Conservation (phyloP, 2,797 vertebrate genomes). For the Mormyrus proboscirostris region DNA sequence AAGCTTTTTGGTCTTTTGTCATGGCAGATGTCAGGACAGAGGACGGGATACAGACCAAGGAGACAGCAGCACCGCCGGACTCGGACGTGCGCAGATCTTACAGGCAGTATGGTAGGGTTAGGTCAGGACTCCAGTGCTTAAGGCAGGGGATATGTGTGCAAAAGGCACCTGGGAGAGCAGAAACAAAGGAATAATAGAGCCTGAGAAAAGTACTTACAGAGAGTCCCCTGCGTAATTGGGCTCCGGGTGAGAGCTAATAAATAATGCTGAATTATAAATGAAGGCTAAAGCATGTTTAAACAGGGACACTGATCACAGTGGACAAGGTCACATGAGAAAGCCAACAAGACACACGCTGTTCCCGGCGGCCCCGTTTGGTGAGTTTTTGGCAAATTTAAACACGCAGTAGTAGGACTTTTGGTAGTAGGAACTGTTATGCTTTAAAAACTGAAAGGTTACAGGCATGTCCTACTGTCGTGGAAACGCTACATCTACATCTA, state of each 20-base stretch:
- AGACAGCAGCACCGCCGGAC: not conserved
- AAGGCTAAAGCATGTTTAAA: not conserved
- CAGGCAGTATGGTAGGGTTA: not conserved
- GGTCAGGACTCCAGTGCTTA: not conserved
- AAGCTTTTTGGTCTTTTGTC: not conserved
- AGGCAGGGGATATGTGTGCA: not conserved
- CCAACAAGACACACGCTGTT: not conserved
- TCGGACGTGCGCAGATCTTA: not conserved
- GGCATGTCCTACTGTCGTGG: not conserved
- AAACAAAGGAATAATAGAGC: not conserved
- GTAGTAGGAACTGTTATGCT: not conserved
- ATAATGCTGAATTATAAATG: conserved; percentile 15
- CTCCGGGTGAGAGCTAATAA: not conserved
- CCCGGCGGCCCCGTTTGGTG: not conserved
- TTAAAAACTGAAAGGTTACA: not conserved
- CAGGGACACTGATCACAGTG: conserved; percentile 6
- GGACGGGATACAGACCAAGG: not conserved
- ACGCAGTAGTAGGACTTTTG: not conserved
- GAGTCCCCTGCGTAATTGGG: not conserved
- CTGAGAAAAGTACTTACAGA: not conserved
- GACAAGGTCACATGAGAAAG: conserved; percentile 16
- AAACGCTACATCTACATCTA: not conserved
- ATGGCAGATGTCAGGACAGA: not conserved
- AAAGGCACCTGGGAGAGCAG: not conserved
- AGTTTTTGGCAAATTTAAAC: not conserved